These are phyloP conservation scores for Amblyopsis hoosieri DNA, from an alignment of 2,797 vertebrate genomes.

Conservation along the genomic window DNA sequence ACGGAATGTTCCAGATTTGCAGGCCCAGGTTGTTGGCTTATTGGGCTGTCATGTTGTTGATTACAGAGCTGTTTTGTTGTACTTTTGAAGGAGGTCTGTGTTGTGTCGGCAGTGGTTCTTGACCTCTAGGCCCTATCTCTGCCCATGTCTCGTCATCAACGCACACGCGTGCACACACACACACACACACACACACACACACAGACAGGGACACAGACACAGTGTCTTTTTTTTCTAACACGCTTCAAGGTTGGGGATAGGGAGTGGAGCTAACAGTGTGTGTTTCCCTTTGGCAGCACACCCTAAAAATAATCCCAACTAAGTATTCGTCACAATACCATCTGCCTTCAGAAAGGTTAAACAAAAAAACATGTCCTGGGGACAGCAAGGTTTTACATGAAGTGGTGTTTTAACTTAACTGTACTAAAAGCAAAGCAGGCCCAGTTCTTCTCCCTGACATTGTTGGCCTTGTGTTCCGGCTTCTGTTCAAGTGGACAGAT, in stretches of 20 bases:
- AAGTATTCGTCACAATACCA: conserved; percentile 19
- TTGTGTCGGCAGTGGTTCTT: conserved; percentile 32
- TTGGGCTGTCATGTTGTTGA: not conserved
- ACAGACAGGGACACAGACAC: conserved; percentile 8
- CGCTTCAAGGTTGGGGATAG: conserved; percentile 41
- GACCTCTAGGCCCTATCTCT: conserved; percentile 47
- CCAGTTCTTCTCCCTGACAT: conserved; percentile 2
- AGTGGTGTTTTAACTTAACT: not conserved
- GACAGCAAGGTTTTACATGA: not conserved
- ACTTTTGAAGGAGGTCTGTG: not conserved
- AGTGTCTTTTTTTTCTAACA: conserved; percentile 29
- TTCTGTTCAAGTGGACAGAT: not conserved
- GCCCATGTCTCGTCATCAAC: conserved; percentile 29
- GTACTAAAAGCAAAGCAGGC: not conserved
- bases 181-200: conserved; percentile 11
- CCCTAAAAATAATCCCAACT: conserved; percentile 42
- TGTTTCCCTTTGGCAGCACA: conserved; percentile 16
- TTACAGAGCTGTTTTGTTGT: conserved; percentile 1
- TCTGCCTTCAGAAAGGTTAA: conserved; percentile 13
- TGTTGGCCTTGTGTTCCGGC: conserved; percentile 2
- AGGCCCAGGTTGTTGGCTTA: not conserved
- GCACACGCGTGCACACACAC: not conserved
- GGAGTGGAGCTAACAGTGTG: conserved; percentile 42
- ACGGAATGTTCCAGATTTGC: not conserved
- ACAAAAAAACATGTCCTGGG: not conserved